These are phyloP conservation scores for Agrypnus murinus DNA, from an alignment of 2,888 invertebrate species.

Conservation along the genomic window DNA sequence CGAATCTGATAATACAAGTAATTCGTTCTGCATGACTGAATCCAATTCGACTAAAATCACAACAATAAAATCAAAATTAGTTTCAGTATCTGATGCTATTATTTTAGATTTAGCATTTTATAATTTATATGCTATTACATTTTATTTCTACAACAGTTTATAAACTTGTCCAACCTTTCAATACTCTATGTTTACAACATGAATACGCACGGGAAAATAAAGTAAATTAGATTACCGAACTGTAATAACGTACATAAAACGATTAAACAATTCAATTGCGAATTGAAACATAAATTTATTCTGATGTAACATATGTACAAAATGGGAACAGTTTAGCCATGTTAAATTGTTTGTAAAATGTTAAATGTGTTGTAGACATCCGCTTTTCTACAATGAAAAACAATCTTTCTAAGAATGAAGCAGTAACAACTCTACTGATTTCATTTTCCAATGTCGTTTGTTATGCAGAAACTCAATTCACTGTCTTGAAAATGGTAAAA, in stretches of 20 bases:
- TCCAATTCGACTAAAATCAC: slow-evolving; percentile 19
- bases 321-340: slow-evolving; percentile 25
- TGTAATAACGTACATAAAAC: slow-evolving; percentile 32
- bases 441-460: not conserved
- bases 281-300: slow-evolving; percentile 41
- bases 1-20: slow-evolving; percentile 63
- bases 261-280: slow-evolving; percentile 39
- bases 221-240: slow-evolving; percentile 11
- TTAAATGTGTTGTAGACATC: slow-evolving; percentile 6
- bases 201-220: not conserved
- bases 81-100: not conserved
- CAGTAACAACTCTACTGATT: not conserved
- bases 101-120: no score
- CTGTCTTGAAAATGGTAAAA: not conserved
- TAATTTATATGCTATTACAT: no score
- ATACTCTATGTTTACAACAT: no score
- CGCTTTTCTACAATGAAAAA: not conserved
- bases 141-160: no score
- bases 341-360: slow-evolving; percentile 40
- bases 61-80: slow-evolving; percentile 33
- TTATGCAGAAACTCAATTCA: slow-evolving; percentile 3
- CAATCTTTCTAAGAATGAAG: no score
- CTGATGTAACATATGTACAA: slow-evolving; percentile 30
- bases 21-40: slow-evolving; percentile 57
- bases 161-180: no score